Percentiles rank a stretch among this genome's conserved stretches.
Conservation (phyloP, 1,140 invertebrate species). For the Ceratoteleas bidentatus region DNA sequence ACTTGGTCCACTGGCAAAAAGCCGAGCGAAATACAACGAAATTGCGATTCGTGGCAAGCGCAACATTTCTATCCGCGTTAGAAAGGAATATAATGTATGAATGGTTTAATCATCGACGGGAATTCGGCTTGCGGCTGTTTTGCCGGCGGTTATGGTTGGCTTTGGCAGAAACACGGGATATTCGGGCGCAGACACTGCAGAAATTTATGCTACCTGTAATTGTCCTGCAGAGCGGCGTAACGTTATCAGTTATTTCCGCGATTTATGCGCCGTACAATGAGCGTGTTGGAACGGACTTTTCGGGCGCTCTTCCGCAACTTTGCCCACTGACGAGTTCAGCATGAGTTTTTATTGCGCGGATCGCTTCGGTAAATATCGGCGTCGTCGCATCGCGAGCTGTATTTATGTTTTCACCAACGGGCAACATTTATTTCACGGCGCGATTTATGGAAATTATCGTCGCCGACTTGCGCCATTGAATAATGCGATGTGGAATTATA, state of each 20-base stretch:
- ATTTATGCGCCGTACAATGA: conserved; percentile 44
- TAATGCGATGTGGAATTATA: conserved; percentile 22
- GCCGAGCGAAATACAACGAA: not conserved
- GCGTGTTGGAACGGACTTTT: conserved; percentile 28
- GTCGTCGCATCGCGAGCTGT: conserved; percentile 6
- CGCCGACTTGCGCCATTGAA: conserved; percentile 27
- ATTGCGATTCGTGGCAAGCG: conserved; percentile 31
- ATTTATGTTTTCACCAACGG: conserved; percentile 27
- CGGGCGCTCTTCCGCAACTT: conserved; percentile 15
- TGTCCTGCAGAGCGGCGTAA: conserved; percentile 42
- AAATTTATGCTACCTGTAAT: conserved; percentile 65
- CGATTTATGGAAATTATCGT: conserved; percentile 46
- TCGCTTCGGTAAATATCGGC: conserved; percentile 30
- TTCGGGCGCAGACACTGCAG: conserved; percentile 37
- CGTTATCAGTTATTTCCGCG: conserved; percentile 51
- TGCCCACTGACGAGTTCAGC: conserved; percentile 26
- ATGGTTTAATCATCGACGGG: conserved; percentile 56
- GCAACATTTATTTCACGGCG: conserved; percentile 28
- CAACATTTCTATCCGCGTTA: conserved; percentile 41
- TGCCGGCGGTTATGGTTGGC: conserved; percentile 61
- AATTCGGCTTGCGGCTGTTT: conserved; percentile 62
- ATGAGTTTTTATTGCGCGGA: conserved; percentile 25
- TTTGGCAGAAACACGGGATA: conserved; percentile 57
- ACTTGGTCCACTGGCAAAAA: not conserved
- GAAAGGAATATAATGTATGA: conserved; percentile 54